A percentile compares a stretch with the other conserved stretches of the same genome.
phyloP scores from a whole-genome alignment of 2,797 vertebrate genomes.

The Catostomus latipinnis region DNA sequence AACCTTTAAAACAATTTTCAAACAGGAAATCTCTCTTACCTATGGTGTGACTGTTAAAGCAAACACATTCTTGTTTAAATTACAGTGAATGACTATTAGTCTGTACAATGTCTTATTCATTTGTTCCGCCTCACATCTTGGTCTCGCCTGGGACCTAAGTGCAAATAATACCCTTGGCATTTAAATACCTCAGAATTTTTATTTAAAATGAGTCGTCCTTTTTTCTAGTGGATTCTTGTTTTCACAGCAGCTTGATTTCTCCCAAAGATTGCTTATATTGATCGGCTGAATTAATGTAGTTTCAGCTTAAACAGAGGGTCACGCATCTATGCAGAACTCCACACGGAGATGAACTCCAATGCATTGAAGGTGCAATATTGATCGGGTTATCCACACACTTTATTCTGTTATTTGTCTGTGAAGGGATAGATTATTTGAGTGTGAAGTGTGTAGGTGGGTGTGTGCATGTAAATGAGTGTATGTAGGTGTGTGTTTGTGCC shows the following conservation, averaged over 20 bases:
- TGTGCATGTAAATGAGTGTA: constrained; percentile 44
- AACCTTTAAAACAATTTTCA: too few species aligned
- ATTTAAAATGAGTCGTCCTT: constrained; percentile 64
- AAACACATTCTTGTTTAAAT: not conserved
- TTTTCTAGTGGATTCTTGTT: constrained; percentile 67
- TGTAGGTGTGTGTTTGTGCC: constrained; percentile 64
- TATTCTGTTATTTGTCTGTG: constrained; percentile 80
- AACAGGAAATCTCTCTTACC: not conserved
- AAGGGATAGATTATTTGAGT: constrained; percentile 76
- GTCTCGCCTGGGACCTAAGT: not conserved
- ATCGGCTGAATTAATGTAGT: constrained; percentile 81
- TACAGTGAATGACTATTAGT: not conserved
- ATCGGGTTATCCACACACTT: constrained; percentile 78
- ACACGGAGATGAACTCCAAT: constrained; percentile 81
- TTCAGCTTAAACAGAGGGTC: constrained; percentile 78
- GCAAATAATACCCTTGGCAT: constrained; percentile 62
- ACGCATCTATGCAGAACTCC: constrained; percentile 75
- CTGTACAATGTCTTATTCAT: not conserved
- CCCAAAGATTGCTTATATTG: constrained; percentile 83
- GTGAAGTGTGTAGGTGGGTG: constrained; percentile 52
- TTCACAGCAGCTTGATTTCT: constrained; percentile 76
- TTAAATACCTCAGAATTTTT: constrained; percentile 70
- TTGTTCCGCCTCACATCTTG: not conserved
- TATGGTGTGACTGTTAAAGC: not conserved
- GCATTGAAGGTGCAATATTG: constrained; percentile 79